Percentiles rank a stretch among this genome's conserved stretches.
Conservation (phyloP, 2,113 vertebrate genomes). For the Crotophaga sulcirostris region DNA sequence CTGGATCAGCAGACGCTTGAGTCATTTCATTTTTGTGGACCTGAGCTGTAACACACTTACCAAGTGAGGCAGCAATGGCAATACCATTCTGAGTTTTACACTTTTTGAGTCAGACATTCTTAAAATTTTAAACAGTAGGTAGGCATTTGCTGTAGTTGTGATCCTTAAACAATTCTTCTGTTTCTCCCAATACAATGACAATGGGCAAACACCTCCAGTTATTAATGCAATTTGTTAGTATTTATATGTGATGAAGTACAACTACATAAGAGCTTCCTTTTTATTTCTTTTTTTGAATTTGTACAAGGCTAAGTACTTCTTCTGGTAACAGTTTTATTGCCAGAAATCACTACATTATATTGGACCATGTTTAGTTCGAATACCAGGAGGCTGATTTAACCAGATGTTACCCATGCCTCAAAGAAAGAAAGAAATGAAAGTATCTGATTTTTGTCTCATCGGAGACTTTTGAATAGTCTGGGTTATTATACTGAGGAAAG, state of each 20-base stretch:
- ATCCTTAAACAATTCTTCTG: background rate
- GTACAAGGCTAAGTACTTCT: background rate
- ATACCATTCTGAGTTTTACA: background rate
- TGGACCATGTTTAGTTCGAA: background rate
- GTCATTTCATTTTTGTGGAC: no score
- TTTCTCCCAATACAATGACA: background rate
- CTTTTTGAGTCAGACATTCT: background rate
- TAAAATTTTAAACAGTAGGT: background rate
- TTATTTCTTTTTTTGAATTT: background rate
- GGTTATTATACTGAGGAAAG: background rate
- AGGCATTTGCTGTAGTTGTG: background rate
- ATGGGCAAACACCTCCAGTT: background rate
- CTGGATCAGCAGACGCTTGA: rapidly evolving
- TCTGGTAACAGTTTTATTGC: conserved; percentile 29
- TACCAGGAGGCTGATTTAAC: background rate
- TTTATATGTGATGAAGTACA: background rate
- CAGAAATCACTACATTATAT: conserved; percentile 39
- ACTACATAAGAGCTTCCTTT: background rate
- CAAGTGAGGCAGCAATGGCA: background rate
- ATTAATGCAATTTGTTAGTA: background rate
- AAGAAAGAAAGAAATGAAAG: conserved; percentile 1
- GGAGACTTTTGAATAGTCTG: background rate
- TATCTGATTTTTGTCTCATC: background rate
- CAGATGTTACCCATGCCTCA: background rate
- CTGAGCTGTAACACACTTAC: rapidly evolving